Percentiles rank a stretch among this genome's conserved stretches.
Conservation (phyloP, 2,797 vertebrate genomes). For the Xiphorhynchus erythropygius region DNA sequence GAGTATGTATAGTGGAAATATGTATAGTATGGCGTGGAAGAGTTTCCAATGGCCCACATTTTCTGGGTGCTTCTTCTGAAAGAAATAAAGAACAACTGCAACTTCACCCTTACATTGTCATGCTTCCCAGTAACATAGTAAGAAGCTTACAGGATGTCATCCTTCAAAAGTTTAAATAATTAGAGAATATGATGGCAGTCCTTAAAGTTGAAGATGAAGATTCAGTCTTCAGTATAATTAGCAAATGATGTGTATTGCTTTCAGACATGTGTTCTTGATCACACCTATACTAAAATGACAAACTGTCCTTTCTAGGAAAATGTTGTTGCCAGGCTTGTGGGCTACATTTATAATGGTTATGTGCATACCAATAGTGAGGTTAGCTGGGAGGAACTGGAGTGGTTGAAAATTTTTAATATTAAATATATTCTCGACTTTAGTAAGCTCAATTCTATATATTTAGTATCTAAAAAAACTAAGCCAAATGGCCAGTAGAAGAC, state of each 20-base stretch:
- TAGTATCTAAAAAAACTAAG: neutral
- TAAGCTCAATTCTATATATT: neutral
- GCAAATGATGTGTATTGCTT: neutral
- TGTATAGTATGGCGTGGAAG: no score
- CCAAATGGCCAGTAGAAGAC: neutral
- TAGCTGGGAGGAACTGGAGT: neutral
- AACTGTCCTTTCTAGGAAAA: neutral
- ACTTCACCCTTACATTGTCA: neutral
- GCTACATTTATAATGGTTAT: neutral
- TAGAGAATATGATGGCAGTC: neutral
- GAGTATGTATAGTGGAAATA: no score
- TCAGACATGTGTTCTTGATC: neutral
- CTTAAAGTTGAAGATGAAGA: neutral
- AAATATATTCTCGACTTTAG: neutral
- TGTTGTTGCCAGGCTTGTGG: neutral
- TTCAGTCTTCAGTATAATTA: neutral
- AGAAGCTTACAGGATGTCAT: neutral
- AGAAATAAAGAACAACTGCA: neutral
- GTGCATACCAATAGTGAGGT: neutral
- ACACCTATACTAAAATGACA: neutral
- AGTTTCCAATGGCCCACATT: fast-evolving
- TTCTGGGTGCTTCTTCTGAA: neutral
- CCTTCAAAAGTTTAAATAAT: neutral
- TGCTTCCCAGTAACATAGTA: neutral
- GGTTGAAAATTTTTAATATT: neutral